Evolutionary conservation across 2,888 invertebrate genomes (phyloP).

Genomic region (Brachynemurus nebulosus): DNA sequence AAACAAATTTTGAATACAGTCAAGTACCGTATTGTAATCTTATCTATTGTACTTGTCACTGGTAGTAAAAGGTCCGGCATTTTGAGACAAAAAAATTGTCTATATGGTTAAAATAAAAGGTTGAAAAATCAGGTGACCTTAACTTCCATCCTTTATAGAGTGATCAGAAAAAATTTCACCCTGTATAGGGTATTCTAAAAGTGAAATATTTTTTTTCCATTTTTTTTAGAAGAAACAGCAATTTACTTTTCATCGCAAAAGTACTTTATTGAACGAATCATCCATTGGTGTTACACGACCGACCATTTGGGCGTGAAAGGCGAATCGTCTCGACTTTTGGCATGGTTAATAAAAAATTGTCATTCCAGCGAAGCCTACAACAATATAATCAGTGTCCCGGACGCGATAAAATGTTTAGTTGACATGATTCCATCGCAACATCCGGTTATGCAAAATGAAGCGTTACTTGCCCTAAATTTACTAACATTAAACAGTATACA

Average conservation of each 20-base stretch:
- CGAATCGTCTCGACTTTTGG: slow-evolving; percentile 62
- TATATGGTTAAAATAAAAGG: no score
- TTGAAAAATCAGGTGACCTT: no score
- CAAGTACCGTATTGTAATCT: no score
- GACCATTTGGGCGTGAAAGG: slow-evolving; percentile 76
- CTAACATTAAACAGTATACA: slow-evolving; percentile 32
- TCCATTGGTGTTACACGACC: slow-evolving; percentile 62
- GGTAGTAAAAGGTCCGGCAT: no score
- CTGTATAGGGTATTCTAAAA: no score
- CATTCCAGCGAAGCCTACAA: slow-evolving; percentile 30
- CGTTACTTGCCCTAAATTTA: slow-evolving; percentile 56
- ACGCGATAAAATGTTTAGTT: slow-evolving; percentile 59
- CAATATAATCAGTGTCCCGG: slow-evolving; percentile 39
- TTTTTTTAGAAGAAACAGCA: slow-evolving; percentile 51
- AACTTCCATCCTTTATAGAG: no score
- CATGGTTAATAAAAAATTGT: slow-evolving; percentile 64
- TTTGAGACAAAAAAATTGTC: no score
- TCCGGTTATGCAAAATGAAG: slow-evolving; percentile 78
- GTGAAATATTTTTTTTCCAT: no score
- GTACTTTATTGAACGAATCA: slow-evolving; percentile 49
- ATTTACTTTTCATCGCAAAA: slow-evolving; percentile 45
- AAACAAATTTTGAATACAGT: no score
- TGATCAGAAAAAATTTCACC: no score
- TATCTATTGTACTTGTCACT: no score
- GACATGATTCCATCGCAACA: slow-evolving; percentile 75